Evolutionary conservation across 2,113 vertebrate species (phyloP).

Genomic region (Nerophis lumbriciformis): DNA sequence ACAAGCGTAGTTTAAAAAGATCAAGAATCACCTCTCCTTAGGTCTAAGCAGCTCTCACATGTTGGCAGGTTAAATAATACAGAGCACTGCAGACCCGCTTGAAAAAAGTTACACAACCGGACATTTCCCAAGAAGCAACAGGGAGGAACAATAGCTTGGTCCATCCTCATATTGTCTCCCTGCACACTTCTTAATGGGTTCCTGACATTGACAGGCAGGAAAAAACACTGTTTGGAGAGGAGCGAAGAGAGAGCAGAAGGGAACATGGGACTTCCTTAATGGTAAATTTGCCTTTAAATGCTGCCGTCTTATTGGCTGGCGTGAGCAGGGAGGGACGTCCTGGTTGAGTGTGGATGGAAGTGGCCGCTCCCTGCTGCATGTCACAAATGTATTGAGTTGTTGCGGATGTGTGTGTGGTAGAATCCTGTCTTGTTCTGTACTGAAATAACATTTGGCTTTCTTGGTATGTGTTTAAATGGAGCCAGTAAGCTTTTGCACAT

Average conservation of each 20-base stretch:
- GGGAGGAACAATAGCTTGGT: slow-evolving; percentile 60
- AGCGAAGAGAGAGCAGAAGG: slow-evolving; percentile 38
- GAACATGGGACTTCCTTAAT: slow-evolving; percentile 62
- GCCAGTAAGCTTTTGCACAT: background rate
- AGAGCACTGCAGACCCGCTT: slow-evolving; percentile 3
- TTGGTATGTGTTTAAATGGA: slow-evolving; percentile 14
- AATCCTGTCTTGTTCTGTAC: slow-evolving; percentile 4
- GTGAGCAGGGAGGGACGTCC: slow-evolving; percentile 54
- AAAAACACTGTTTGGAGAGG: slow-evolving; percentile 60
- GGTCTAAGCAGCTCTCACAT: background rate
- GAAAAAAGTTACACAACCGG: slow-evolving; percentile 19
- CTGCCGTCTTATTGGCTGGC: slow-evolving; percentile 52
- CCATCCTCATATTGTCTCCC: slow-evolving; percentile 61
- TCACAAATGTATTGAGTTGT: slow-evolving; percentile 8
- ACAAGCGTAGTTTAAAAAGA: background rate
- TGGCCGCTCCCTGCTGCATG: slow-evolving; percentile 45
- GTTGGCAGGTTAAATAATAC: slow-evolving; percentile 14
- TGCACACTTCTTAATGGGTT: slow-evolving; percentile 59
- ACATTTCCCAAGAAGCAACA: slow-evolving; percentile 44
- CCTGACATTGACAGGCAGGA: slow-evolving; percentile 66
- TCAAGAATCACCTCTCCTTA: background rate
- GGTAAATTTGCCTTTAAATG: slow-evolving; percentile 37
- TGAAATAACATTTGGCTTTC: slow-evolving; percentile 18
- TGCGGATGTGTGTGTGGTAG: slow-evolving; percentile 5
- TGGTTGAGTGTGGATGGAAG: slow-evolving; percentile 40